These are phyloP conservation scores for Cheilosia vulpina DNA, from an alignment of 2,888 invertebrate genomes.

Conservation along the genomic window DNA sequence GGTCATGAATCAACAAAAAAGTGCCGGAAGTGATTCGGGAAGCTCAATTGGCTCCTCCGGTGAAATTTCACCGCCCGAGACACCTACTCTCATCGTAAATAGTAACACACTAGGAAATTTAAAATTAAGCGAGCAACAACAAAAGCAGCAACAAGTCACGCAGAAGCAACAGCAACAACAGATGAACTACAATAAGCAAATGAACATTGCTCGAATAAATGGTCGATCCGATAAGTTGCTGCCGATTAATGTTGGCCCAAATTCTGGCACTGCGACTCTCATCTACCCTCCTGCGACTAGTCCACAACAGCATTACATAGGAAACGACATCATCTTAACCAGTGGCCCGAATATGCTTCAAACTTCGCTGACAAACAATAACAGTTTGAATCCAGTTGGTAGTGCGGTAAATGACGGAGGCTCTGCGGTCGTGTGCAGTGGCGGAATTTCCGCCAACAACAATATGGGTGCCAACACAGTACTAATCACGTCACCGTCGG, in stretches of 20 bases:
- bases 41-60: constrained; percentile 83
- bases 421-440: constrained; percentile 59
- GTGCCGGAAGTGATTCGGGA: constrained; percentile 82
- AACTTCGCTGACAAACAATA: constrained; percentile 76
- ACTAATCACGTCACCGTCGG: constrained; percentile 81
- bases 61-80: constrained; percentile 83
- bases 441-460: constrained; percentile 70
- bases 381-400: constrained; percentile 71
- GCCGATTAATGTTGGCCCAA: constrained; percentile 78
- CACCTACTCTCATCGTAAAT: constrained; percentile 80
- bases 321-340: constrained; percentile 76
- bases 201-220: constrained; percentile 81
- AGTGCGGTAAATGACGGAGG: constrained; percentile 60
- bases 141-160: constrained; percentile 73
- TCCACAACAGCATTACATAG: constrained; percentile 76
- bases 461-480: constrained; percentile 77
- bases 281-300: constrained; percentile 74
- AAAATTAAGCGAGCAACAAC: constrained; percentile 74
- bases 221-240: constrained; percentile 80
- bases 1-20: constrained; percentile 80
- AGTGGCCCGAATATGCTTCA: constrained; percentile 76
- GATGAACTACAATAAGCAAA: constrained; percentile 81
- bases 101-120: constrained; percentile 56
- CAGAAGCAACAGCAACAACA: constrained; percentile 77
- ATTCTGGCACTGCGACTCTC: constrained; percentile 68